These are phyloP conservation scores for Pyrgilauda ruficollis DNA, from an alignment of 2,113 vertebrate species.

Conservation along the genomic window DNA sequence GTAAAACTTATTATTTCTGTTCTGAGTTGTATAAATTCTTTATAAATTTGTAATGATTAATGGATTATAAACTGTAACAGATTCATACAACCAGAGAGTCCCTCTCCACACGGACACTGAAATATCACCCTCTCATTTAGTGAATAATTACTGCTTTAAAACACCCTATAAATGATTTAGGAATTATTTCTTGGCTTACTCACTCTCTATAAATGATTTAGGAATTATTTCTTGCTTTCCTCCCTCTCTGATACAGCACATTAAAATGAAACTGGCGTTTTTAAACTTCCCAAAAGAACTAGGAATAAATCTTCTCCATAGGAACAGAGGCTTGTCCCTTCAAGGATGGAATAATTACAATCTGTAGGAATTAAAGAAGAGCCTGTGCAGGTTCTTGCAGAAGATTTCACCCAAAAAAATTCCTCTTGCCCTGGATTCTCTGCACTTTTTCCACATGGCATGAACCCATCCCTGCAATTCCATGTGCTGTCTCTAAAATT, in stretches of 20 bases:
- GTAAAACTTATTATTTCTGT: background rate
- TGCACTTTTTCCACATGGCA: background rate
- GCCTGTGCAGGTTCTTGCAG: too few relatives aligned
- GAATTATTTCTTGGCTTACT: background rate
- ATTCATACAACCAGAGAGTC: background rate
- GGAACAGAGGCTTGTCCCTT: fast-evolving
- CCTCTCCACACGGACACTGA: fast-evolving
- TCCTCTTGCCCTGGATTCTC: background rate
- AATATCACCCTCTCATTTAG: too few relatives aligned
- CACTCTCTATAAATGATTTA: background rate
- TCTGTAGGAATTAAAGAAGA: background rate
- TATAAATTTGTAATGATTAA: background rate
- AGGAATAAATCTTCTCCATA: background rate
- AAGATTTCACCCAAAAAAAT: background rate
- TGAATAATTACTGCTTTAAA: background rate
- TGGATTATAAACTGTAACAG: fast-evolving
- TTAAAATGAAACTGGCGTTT: background rate
- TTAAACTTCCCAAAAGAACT: background rate
- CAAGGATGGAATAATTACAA: background rate
- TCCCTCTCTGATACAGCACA: background rate
- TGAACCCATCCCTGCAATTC: background rate
- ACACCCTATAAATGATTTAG: background rate
- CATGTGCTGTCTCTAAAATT: background rate
- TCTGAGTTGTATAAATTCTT: background rate
- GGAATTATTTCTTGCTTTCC: background rate